Evolutionary conservation across 1,140 invertebrate species (phyloP).

Genomic region (Mycetomoellerius zeteki): DNA sequence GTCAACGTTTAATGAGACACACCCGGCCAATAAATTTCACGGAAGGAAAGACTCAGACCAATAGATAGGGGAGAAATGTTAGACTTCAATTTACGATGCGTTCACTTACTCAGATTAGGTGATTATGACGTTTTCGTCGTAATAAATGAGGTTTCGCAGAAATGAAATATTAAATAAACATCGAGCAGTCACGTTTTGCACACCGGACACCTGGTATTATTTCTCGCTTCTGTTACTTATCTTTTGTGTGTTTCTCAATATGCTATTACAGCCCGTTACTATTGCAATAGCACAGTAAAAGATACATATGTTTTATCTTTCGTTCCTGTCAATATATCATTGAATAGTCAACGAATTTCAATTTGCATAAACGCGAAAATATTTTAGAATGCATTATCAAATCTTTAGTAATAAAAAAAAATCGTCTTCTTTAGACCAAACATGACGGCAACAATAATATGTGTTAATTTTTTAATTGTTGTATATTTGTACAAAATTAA

Average conservation of each 20-base stretch:
- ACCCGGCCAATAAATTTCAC: constrained; percentile 17
- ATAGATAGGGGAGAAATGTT: not conserved
- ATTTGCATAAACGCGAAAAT: not conserved
- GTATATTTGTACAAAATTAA: not conserved
- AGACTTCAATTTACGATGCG: not conserved
- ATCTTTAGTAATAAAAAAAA: not conserved
- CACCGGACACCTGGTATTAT: not conserved
- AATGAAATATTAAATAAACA: constrained; percentile 18
- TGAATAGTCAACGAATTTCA: not conserved
- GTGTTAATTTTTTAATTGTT: not conserved
- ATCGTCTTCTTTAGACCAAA: not conserved
- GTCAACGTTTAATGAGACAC: constrained; percentile 25
- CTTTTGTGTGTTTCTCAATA: constrained; percentile 2
- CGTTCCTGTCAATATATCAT: not conserved
- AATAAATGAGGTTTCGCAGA: not conserved
- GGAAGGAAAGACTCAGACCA: not conserved
- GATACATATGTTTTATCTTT: constrained; percentile 2
- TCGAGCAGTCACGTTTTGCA: not conserved
- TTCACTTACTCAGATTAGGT: constrained; percentile 13
- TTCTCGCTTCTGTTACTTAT: constrained; percentile 21
- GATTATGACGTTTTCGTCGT: constrained; percentile 5
- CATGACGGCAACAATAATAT: not conserved
- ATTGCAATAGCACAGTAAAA: not conserved
- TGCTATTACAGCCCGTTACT: not conserved
- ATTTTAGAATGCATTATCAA: not conserved